These are phyloP conservation scores for Achatina immaculata DNA, from an alignment of 1,140 invertebrate genomes.

Conservation along the genomic window DNA sequence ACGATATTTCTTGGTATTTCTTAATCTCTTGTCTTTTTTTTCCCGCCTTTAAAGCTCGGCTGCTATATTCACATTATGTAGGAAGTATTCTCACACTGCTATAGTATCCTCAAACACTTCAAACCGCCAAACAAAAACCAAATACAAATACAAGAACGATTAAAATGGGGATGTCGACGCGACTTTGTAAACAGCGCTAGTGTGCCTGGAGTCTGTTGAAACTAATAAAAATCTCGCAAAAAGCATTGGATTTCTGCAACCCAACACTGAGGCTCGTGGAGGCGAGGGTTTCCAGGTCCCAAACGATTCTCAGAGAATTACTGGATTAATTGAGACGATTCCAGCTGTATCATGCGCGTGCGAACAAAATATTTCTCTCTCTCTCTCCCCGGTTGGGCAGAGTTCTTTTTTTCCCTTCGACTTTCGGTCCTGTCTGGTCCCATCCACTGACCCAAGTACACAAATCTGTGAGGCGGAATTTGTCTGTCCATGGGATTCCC, in stretches of 20 bases:
- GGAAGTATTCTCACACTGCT: too few relatives aligned
- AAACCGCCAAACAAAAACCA: too few relatives aligned
- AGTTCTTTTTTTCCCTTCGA: too few relatives aligned
- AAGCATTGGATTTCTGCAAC: not conserved
- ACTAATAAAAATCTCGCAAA: not conserved
- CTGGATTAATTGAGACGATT: not conserved
- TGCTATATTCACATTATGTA: too few relatives aligned
- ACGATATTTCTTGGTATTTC: too few relatives aligned
- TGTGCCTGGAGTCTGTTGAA: not conserved
- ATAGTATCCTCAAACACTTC: too few relatives aligned
- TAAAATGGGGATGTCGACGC: not conserved
- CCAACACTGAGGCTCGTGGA: not conserved
- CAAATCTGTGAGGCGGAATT: not conserved
- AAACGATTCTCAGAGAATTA: not conserved
- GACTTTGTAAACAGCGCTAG: not conserved
- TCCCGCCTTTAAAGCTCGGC: too few relatives aligned
- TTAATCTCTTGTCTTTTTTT: too few relatives aligned
- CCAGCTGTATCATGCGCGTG: not conserved
- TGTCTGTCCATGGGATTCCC: not conserved
- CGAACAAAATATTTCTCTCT: not conserved
- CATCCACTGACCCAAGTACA: too few relatives aligned
- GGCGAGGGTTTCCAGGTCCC: too few relatives aligned
- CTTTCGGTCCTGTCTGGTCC: too few relatives aligned
- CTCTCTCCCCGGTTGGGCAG: not conserved
- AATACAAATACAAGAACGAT: too few relatives aligned